Evolutionary conservation across 2,113 vertebrate genomes (phyloP).

Genomic region (Cyanoderma ruficeps): DNA sequence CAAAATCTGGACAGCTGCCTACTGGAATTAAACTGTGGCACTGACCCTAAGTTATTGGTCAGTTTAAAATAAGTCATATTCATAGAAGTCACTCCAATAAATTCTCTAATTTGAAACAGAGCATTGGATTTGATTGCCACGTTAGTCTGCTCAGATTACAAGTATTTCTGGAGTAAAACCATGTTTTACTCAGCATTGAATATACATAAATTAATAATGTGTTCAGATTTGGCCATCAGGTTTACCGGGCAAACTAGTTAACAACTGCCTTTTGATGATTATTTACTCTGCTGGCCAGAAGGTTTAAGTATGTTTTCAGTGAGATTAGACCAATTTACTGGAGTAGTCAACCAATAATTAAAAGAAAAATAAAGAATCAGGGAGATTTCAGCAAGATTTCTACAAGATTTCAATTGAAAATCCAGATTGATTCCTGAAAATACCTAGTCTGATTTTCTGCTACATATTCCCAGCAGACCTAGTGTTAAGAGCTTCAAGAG

Average conservation of each 20-base stretch:
- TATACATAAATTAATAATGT: background rate
- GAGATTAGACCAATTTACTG: background rate
- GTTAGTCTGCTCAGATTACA: background rate
- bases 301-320: background rate
- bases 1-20: background rate
- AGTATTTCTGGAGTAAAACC: background rate
- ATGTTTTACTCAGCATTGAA: accelerated
- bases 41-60: background rate
- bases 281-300: background rate
- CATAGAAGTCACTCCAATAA: background rate
- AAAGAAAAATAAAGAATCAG: background rate
- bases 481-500: background rate
- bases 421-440: background rate
- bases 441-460: background rate
- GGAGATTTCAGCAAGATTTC: background rate
- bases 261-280: background rate
- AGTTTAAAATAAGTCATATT: background rate
- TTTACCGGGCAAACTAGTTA: background rate
- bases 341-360: accelerated
- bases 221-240: background rate
- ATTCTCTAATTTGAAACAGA: background rate
- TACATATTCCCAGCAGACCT: background rate
- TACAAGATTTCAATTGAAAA: background rate
- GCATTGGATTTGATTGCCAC: background rate
- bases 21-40: background rate